Base-by-base conservation (phyloP, 2,113 vertebrate genomes). In the Grammomys dolichurus region DNA sequence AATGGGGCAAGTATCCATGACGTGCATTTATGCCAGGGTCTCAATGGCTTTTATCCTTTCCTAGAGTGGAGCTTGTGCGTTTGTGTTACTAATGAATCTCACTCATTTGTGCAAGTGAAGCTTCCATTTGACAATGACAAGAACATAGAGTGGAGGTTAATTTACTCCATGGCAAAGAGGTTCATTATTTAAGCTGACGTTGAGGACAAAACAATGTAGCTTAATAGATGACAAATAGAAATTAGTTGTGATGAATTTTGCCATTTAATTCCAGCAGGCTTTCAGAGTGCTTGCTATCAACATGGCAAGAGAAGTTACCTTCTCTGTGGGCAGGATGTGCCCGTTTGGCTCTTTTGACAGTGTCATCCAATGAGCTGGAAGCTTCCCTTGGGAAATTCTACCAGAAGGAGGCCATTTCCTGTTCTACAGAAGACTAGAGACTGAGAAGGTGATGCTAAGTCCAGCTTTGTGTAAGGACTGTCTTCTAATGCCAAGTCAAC, bases 71-170 rank as follows among this genome's bases (percentile, higher is more conserved):
- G 98, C 98, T 97, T 96, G 97, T 97, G 98, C 98, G 97, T 98
- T 98, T 97, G 94, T 98, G 98, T 98, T 98, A 97, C 98, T 98
- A 99, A 99, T 98, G 98, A 99, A 99, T 98, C 98, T 98, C 98
- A 98, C 98, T 98, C 98, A 98, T 98, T 98, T 98, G 98, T 98
- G 98, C 98, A 97, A 98, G 98, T 98, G 98, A 99, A 98, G 98
- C 98, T 98, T 99, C 98, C 98, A 98, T 98, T 98, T 98, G 98
- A 99, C 98, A 99, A 99, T 99, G 98, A 99, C 99, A 99, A 97
- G 98, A 98, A 98, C 98, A 99, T 99, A 98, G 99, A 99, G 98
- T 98, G 98, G 98, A 99, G 98, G 98, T 99, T 99, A 99, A 99
- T 99, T 99, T 98, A 98, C 98, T 98, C 97, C 97, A 96, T 98